Percentiles rank a stretch among this genome's conserved stretches.
These are phyloP conservation scores for Liasis olivaceus DNA, from an alignment of 2,797 vertebrate genomes.

Conservation along the genomic window DNA sequence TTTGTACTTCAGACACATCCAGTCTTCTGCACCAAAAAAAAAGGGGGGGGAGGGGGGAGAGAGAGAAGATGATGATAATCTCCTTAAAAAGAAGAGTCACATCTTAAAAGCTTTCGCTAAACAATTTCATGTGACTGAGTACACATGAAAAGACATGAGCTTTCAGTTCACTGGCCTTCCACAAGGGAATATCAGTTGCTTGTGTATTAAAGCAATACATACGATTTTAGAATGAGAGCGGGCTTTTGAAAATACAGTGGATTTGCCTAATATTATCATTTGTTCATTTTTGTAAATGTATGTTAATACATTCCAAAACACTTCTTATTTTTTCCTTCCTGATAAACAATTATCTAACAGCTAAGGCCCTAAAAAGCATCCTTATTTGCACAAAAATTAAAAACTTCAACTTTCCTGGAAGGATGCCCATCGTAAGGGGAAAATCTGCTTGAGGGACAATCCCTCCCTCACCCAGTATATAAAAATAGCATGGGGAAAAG, in stretches of 20 bases:
- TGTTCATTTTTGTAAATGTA: not conserved
- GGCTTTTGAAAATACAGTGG: not conserved
- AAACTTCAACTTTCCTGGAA: not conserved
- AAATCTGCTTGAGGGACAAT: not conserved
- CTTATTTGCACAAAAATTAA: not conserved
- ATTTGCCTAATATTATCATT: not conserved
- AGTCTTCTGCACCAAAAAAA: constrained; percentile 10
- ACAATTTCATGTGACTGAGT: not conserved
- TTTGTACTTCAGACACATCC: not conserved
- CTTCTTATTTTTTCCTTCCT: not conserved
- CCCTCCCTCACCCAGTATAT: not conserved
- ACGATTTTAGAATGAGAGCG: not conserved
- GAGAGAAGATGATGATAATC: not conserved
- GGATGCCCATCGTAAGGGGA: not conserved
- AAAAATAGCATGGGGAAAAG: not conserved
- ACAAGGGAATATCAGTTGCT: not conserved
- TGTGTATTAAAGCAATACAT: not conserved
- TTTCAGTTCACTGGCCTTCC: constrained; percentile 9
- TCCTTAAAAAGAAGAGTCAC: not conserved
- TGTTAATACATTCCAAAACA: not conserved
- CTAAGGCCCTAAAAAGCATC: not conserved
- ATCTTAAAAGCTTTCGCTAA: not conserved
- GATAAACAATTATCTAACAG: not conserved
- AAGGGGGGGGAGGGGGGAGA: accelerated
- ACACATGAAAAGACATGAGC: not conserved